Conservation (phyloP, 2,113 vertebrate genomes). For the Brachionichthys hirsutus region DNA sequence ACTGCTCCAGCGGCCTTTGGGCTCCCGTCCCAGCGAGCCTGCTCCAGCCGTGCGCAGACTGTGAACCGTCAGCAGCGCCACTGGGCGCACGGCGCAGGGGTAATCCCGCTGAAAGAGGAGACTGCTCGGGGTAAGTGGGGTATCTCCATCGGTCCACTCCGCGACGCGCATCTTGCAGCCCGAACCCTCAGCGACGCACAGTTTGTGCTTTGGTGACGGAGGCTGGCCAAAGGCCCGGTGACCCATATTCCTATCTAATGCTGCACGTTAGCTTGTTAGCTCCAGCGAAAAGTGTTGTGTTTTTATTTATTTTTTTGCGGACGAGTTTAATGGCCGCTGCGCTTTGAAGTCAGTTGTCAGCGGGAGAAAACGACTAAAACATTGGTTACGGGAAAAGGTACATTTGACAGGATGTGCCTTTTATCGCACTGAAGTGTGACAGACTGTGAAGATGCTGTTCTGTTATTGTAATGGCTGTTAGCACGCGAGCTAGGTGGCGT, state of each 20-base stretch:
- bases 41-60: constrained; percentile 62
- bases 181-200: no score
- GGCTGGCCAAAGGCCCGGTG: constrained; percentile 68
- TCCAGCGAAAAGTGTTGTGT: constrained; percentile 52
- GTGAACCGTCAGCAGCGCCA: constrained; percentile 68
- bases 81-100: constrained; percentile 57
- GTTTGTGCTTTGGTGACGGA: constrained; percentile 11
- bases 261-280: constrained; percentile 40
- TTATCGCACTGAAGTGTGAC: constrained; percentile 26
- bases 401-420: constrained; percentile 2
- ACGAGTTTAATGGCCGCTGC: constrained; percentile 21
- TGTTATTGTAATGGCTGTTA: constrained; percentile 35
- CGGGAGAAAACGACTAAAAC: not conserved
- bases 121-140: constrained; percentile 46
- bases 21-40: constrained; percentile 54
- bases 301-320: constrained; percentile 39
- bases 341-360: constrained; percentile 4
- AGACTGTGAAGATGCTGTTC: constrained; percentile 31
- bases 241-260: constrained; percentile 79
- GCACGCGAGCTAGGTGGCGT: constrained; percentile 41
- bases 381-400: not conserved
- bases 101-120: constrained; percentile 43
- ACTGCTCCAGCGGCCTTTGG: constrained; percentile 46
- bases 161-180: no score
- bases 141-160: not conserved